These are phyloP conservation scores for Julus scanicus DNA, from an alignment of 2,888 invertebrate species.

Conservation along the genomic window DNA sequence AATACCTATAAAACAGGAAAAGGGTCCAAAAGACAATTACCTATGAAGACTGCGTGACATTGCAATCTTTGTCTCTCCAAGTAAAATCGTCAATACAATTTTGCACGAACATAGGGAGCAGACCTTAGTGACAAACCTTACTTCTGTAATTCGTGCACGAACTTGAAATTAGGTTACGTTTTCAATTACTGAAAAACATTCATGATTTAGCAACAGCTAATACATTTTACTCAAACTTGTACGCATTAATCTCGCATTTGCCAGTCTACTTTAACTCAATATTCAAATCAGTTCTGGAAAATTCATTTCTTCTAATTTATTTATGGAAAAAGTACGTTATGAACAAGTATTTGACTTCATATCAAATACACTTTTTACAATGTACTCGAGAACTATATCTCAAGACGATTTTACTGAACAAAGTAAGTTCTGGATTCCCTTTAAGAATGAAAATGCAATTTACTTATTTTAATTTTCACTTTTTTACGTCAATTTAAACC, in stretches of 20 bases:
- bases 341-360: neutral
- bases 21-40: too few relatives aligned
- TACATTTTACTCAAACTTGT: neutral
- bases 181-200: neutral
- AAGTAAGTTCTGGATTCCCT: neutral
- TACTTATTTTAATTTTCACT: conserved; percentile 29
- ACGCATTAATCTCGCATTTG: neutral
- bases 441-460: conserved; percentile 5
- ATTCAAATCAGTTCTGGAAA: neutral
- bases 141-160: neutral
- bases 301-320: neutral
- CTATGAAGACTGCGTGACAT: neutral
- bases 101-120: neutral
- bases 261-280: neutral
- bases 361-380: neutral
- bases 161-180: neutral
- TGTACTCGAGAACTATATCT: neutral
- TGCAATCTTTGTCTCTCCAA: neutral
- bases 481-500: neutral
- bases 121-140: neutral
- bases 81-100: neutral
- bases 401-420: neutral
- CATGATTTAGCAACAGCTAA: conserved; percentile 10
- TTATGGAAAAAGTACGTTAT: neutral
- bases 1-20: too few relatives aligned